Evolutionary conservation across 2,888 invertebrate genomes (phyloP).

Genomic region (Sepiola atlantica): DNA sequence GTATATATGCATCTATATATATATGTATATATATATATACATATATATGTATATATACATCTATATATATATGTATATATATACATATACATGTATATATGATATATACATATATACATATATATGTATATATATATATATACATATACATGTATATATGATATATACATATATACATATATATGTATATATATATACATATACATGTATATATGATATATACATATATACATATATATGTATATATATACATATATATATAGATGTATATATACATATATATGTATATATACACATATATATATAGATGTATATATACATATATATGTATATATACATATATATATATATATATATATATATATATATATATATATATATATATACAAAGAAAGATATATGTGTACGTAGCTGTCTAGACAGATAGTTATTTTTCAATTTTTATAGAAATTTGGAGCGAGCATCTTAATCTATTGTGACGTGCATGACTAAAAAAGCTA

Average conservation of each 20-base stretch:
- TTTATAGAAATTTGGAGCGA: no score
- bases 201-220: not conserved
- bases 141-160: not conserved
- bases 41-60: not conserved
- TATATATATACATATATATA: no score
- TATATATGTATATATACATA: not conserved
- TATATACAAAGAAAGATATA: no score
- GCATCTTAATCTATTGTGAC: no score
- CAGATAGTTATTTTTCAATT: no score
- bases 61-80: not conserved
- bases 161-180: not conserved
- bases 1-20: constrained; percentile 35
- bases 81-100: not conserved
- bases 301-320: not conserved
- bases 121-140: not conserved
- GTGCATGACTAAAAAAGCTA: no score
- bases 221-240: not conserved
- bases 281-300: not conserved
- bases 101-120: not conserved
- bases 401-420: no score
- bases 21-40: constrained; percentile 38
- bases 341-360: not conserved
- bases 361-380: not conserved
- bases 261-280: not conserved
- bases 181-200: not conserved